Evolutionary conservation across 2,797 vertebrate species (phyloP).

Genomic region (Betta splendens): DNA sequence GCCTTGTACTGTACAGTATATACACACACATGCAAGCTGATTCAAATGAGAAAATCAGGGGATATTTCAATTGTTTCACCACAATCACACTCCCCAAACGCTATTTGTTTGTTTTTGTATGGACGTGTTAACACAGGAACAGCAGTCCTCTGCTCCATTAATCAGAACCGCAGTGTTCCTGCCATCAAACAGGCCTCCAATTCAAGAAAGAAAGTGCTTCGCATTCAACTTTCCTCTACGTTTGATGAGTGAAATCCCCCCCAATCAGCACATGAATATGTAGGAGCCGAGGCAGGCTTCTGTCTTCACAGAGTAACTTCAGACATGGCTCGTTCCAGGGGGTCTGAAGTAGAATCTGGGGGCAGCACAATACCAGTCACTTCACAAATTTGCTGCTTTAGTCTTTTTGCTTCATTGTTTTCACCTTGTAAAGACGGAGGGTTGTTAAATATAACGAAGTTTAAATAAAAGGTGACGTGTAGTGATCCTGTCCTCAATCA

Average conservation of each 20-base stretch:
- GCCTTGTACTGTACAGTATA: no score
- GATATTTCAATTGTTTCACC: not conserved
- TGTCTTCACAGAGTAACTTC: constrained; percentile 66
- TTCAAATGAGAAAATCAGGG: constrained; percentile 3
- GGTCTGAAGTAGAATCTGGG: constrained; percentile 72
- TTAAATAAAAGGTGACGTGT: no score
- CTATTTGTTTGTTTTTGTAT: constrained; percentile 4
- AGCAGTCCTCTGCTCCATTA: constrained; percentile 16
- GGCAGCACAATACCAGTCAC: constrained; percentile 54
- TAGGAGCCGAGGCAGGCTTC: constrained; percentile 59
- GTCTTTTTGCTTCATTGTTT: constrained; percentile 64
- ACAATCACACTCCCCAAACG: not conserved
- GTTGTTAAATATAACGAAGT: constrained; percentile 54
- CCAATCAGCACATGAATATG: constrained; percentile 71
- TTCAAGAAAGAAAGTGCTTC: constrained; percentile 41
- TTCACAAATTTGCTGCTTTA: constrained; percentile 65
- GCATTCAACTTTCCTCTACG: constrained; percentile 52
- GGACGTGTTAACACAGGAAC: constrained; percentile 1
- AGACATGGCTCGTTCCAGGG: constrained; percentile 68
- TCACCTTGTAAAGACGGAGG: constrained; percentile 42
- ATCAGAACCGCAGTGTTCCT: constrained; percentile 17
- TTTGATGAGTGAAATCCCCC: constrained; percentile 49
- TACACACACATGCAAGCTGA: no score
- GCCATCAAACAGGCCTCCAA: constrained; percentile 40
- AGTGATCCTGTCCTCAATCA: constrained; percentile 52